Base-by-base conservation (phyloP, 2,113 vertebrate species). In the human (Homo sapiens) region DNA sequence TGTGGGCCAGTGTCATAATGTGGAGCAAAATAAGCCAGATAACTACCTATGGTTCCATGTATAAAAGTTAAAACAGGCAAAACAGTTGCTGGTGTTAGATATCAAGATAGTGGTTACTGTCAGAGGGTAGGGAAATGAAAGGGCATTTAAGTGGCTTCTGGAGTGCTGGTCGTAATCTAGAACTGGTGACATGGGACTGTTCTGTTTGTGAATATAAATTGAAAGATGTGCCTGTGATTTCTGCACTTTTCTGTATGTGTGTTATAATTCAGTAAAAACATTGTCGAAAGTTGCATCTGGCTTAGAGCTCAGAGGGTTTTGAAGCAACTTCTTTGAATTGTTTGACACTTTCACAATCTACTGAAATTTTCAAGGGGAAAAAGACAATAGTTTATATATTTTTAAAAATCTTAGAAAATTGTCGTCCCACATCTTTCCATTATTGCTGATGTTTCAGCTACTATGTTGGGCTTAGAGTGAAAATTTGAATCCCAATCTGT, bases 371-470 rank as follows among this genome's bases (percentile, higher is more conserved):
- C 83, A 73, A 32, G 35, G 35, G 66, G n/a, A 68, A 92, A 93
- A 94, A 94, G 94, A 82, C 61, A 97, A 95, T 95, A 92, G 96
- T 96, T 97, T 97, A 55, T 94, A 96, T 97, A 89, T n/a, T 45
- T 76, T 72, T 25, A 96, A 98, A 87, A 91, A 96, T 35, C 70
- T 95, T 85, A 96, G 94, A 89, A 98, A 97, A 97, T 97, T 98
- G 85, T n/a, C 45, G 90, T 95, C 16, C 80, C 75, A 2, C 96
- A 57, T 95, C 43, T 98, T 98, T 97, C 94, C 92, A 96, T 98
- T 98, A 96, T 95, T 90, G 14, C 2, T 32, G 8, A 66, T 94
- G 78, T 95, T 97, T 98, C 93, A 97, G 94, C 87, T 96, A 87
- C 80, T 22, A 50, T 81, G 72, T 84, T 97, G 61, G 86, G 72